Evolutionary conservation across 2,888 invertebrate genomes (phyloP).

Genomic region (Chelonus formosanus): DNA sequence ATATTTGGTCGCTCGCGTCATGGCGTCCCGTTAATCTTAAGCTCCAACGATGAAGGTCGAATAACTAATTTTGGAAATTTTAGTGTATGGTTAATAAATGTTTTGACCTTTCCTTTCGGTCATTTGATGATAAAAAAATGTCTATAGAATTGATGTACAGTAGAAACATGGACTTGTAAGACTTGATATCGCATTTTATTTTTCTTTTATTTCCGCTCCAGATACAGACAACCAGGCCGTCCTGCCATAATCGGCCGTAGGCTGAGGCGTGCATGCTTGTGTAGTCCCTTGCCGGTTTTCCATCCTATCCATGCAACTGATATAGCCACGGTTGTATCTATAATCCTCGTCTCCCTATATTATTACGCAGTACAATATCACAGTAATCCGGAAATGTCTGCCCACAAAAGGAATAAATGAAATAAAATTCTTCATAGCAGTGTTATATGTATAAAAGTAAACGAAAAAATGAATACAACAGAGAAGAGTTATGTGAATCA

Average conservation of each 20-base stretch:
- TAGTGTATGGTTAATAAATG: neutral
- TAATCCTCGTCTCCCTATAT: slow-evolving; percentile 13
- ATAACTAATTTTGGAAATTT: slow-evolving; percentile 3
- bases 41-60: neutral
- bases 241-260: slow-evolving; percentile 42
- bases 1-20: slow-evolving; percentile 6
- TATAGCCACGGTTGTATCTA: slow-evolving; percentile 13
- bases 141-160: neutral
- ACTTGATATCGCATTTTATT: slow-evolving; percentile 48
- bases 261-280: slow-evolving; percentile 33
- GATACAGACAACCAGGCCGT: slow-evolving; percentile 59
- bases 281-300: slow-evolving; percentile 43
- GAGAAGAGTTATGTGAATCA: too few species aligned
- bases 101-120: neutral
- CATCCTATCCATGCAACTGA: slow-evolving; percentile 21
- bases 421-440: too few species aligned
- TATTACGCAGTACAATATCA: slow-evolving; percentile 3
- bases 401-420: too few species aligned
- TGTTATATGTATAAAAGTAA: too few species aligned
- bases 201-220: slow-evolving; percentile 62
- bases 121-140: neutral
- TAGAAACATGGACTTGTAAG: slow-evolving; percentile 20
- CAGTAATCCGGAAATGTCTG: too few species aligned
- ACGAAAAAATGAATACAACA: too few species aligned
- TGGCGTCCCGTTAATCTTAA: slow-evolving; percentile 1